Evolutionary conservation across 2,113 vertebrate genomes (phyloP).

Genomic region (Hemiprocne comata): DNA sequence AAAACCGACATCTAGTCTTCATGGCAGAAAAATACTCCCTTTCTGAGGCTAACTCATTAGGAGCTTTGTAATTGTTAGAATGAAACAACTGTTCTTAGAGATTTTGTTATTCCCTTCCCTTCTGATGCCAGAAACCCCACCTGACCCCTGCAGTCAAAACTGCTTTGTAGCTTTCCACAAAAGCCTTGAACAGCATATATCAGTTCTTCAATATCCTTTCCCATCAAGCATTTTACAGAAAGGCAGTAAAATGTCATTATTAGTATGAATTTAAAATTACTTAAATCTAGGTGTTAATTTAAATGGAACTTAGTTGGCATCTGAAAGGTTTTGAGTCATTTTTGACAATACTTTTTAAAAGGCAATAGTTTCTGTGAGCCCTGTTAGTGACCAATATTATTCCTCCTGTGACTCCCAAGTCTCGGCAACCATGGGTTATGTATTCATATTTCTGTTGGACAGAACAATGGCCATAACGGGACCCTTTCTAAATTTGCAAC

Average conservation of each 20-base stretch:
- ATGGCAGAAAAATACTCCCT: neutral
- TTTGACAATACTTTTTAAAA: neutral
- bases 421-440: neutral
- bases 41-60: slow-evolving; percentile 5
- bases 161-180: neutral
- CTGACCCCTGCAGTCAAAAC: slow-evolving; percentile 25
- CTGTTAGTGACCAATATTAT: neutral
- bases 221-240: neutral
- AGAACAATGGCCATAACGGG: neutral
- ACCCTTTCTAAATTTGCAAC: neutral
- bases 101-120: slow-evolving; percentile 21
- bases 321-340: neutral
- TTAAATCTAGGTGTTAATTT: neutral
- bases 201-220: neutral
- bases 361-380: neutral
- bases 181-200: neutral
- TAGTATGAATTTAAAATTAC: neutral
- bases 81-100: slow-evolving; percentile 21
- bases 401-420: neutral
- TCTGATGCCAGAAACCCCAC: slow-evolving; percentile 32
- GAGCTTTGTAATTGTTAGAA: slow-evolving; percentile 19
- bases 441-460: slow-evolving; percentile 12
- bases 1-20: neutral
- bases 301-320: neutral
- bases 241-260: neutral